Conservation (phyloP, 2,797 vertebrate genomes). For the Yasuhikotakia modesta region DNA sequence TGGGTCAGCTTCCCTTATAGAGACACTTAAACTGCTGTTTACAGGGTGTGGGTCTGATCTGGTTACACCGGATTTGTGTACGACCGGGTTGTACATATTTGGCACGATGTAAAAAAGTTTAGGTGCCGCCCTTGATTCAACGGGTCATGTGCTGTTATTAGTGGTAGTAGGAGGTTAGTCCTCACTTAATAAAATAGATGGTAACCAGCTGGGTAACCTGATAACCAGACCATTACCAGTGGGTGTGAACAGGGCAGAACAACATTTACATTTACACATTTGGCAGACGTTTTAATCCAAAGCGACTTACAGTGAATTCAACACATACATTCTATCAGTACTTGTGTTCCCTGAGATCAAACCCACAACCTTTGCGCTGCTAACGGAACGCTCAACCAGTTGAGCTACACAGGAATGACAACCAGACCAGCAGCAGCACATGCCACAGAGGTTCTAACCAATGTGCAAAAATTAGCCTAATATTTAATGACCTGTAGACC, state of each 20-base stretch:
- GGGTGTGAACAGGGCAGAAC: conserved; percentile 35
- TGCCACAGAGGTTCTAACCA: conserved; percentile 29
- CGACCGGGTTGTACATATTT: conserved; percentile 42
- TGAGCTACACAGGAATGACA: too few species aligned
- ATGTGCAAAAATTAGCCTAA: not conserved
- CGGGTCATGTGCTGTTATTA: conserved; percentile 52
- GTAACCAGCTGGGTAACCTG: conserved; percentile 48
- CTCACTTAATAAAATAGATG: conserved; percentile 54
- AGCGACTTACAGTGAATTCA: too few species aligned
- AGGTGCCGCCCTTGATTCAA: conserved; percentile 55
- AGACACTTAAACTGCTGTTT: conserved; percentile 58
- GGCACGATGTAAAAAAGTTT: conserved; percentile 35
- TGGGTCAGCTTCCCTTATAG: conserved; percentile 44
- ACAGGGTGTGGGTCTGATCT: conserved; percentile 48
- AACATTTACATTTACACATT: too few species aligned
- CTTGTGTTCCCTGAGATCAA: too few species aligned
- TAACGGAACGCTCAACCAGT: too few species aligned
- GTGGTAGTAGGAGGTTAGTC: conserved; percentile 36
- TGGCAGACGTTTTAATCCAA: too few species aligned
- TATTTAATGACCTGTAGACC: not conserved
- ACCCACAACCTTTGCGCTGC: too few species aligned
- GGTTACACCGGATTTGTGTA: conserved; percentile 55
- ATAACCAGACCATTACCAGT: conserved; percentile 38
- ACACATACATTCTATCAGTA: too few species aligned
- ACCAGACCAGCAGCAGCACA: conserved; percentile 22